Percentiles rank a stretch among this genome's conserved stretches.
These are phyloP conservation scores for Cistogaster globosa DNA, from an alignment of 2,888 invertebrate genomes.

Conservation along the genomic window DNA sequence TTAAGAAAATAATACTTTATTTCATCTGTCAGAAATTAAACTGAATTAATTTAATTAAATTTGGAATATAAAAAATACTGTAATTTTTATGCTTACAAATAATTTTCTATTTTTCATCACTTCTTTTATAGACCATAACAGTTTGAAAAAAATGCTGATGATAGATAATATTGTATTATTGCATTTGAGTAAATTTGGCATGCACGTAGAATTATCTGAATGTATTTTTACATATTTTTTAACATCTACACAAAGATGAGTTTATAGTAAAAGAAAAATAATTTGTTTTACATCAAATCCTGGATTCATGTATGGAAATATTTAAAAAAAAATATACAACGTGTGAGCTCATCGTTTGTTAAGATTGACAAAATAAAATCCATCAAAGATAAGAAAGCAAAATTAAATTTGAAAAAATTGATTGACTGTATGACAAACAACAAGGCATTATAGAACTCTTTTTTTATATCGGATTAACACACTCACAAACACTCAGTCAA, in stretches of 20 bases:
- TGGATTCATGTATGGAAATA: constrained; percentile 19
- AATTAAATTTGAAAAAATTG: constrained; percentile 45
- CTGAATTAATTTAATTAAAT: too few relatives aligned
- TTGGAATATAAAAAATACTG: too few relatives aligned
- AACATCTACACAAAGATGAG: neutral
- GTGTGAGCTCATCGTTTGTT: constrained; percentile 27
- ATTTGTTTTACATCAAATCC: neutral
- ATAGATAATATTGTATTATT: constrained; percentile 46
- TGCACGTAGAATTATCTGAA: neutral
- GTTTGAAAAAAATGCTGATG: constrained; percentile 54
- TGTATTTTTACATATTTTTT: neutral
- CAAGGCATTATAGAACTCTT: constrained; percentile 54
- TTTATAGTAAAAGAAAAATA: constrained; percentile 3
- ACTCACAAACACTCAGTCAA: neutral
- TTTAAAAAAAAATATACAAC: constrained; percentile 33
- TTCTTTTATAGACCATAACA: neutral
- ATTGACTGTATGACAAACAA: constrained; percentile 67
- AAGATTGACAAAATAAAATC: constrained; percentile 35
- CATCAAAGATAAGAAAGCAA: neutral
- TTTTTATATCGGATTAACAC: constrained; percentile 30
- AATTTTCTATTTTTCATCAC: neutral
- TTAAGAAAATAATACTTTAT: too few relatives aligned
- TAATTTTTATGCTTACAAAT: too few relatives aligned
- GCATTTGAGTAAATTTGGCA: constrained; percentile 11
- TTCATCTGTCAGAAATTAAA: too few relatives aligned